Conservation (phyloP, 2,797 vertebrate species). For the Anniella stebbinsi region DNA sequence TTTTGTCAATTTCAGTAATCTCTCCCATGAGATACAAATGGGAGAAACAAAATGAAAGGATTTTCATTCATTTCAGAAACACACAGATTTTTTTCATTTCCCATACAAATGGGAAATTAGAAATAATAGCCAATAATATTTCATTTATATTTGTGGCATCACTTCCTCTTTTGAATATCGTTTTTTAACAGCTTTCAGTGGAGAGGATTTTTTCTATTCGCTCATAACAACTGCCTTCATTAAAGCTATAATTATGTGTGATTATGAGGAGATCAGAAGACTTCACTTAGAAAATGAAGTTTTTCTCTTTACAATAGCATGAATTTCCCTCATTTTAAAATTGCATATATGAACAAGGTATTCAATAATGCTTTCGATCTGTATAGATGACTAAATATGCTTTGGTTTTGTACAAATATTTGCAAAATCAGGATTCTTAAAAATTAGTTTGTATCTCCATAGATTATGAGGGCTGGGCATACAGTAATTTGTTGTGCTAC, state of each 20-base stretch:
- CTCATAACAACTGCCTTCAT: conserved; percentile 38
- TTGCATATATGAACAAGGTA: background rate
- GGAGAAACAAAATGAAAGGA: background rate
- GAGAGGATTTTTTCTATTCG: conserved; percentile 46
- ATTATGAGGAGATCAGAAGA: conserved; percentile 20
- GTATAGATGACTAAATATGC: background rate
- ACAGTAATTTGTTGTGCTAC: conserved; percentile 25
- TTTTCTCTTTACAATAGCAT: conserved; percentile 43
- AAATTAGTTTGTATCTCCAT: background rate
- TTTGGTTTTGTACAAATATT: background rate
- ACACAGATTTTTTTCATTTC: too few relatives aligned
- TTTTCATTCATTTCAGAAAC: too few relatives aligned
- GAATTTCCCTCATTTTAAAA: background rate
- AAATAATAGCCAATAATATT: conserved; percentile 39
- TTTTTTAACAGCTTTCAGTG: conserved; percentile 53
- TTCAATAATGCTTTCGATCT: background rate
- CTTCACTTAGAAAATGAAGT: conserved; percentile 26
- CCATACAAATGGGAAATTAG: background rate
- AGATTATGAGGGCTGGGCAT: background rate
- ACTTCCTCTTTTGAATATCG: conserved; percentile 49
- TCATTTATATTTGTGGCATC: conserved; percentile 49
- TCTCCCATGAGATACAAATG: background rate
- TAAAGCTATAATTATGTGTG: conserved; percentile 38
- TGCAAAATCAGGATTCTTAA: background rate
- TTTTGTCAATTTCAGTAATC: background rate